phyloP scores from a whole-genome alignment of 2,113 vertebrate species.

The Chlamydotis undulata region DNA sequence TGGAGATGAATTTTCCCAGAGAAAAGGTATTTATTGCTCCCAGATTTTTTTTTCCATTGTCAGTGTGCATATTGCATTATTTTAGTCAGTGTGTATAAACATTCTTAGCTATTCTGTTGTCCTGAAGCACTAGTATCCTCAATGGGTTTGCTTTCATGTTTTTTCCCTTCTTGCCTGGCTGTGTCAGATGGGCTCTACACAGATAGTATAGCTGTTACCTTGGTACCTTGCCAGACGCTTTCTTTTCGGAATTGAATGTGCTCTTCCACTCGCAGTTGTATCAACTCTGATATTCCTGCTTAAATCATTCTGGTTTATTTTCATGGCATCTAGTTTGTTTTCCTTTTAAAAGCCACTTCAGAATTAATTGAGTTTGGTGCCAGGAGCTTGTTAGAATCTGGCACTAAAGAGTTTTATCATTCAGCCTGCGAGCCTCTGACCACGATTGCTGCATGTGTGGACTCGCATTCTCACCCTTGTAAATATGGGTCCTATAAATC shows the following conservation, averaged over 20 bases:
- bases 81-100: not conserved
- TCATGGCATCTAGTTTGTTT: conserved; percentile 48
- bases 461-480: not conserved
- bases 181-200: not conserved
- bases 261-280: not conserved
- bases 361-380: conserved; percentile 47
- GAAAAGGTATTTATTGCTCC: conserved; percentile 7
- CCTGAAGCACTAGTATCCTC: not conserved
- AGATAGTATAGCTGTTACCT: conserved; percentile 16
- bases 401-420: conserved; percentile 3
- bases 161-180: not conserved
- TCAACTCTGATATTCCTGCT: conserved; percentile 11
- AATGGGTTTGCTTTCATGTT: conserved; percentile 17
- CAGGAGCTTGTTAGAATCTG: conserved; percentile 38
- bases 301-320: conserved; percentile 42
- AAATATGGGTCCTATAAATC: not conserved
- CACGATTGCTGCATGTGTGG: not conserved
- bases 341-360: conserved; percentile 22
- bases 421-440: not conserved
- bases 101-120: not conserved
- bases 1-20: conserved; percentile 4
- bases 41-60: not conserved
- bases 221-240: conserved; percentile 18
- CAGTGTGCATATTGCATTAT: not conserved
- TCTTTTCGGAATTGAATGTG: not conserved